Evolutionary conservation across 2,888 invertebrate species (phyloP).

Genomic region (Pinctada fucata): DNA sequence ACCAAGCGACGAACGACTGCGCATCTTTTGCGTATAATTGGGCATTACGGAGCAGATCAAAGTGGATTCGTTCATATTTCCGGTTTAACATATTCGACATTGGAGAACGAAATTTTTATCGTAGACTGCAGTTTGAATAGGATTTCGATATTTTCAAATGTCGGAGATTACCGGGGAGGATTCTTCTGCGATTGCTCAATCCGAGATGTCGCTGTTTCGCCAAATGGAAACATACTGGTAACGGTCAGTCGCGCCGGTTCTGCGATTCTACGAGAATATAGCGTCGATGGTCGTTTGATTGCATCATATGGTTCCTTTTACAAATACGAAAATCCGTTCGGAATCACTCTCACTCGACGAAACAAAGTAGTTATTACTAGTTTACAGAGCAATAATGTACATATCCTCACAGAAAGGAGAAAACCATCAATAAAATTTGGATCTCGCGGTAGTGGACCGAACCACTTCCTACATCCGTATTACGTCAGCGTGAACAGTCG

Average conservation of each 20-base stretch:
- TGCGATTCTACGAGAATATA: slow-evolving; percentile 54
- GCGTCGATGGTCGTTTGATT: slow-evolving; percentile 50
- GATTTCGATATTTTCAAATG: slow-evolving; percentile 49
- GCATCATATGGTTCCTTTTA: slow-evolving; percentile 55
- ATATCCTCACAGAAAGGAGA: slow-evolving; percentile 55
- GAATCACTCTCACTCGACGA: slow-evolving; percentile 53
- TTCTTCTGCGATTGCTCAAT: slow-evolving; percentile 62
- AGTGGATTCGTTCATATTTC: slow-evolving; percentile 53
- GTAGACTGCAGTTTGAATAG: slow-evolving; percentile 56
- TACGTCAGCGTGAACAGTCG: slow-evolving; percentile 57
- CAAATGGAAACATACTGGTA: slow-evolving; percentile 50
- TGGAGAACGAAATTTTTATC: slow-evolving; percentile 54
- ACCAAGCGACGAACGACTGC: slow-evolving; percentile 24
- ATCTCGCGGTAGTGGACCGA: slow-evolving; percentile 56
- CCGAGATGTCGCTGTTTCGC: slow-evolving; percentile 54
- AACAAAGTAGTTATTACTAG: slow-evolving; percentile 58
- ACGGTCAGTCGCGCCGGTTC: slow-evolving; percentile 55
- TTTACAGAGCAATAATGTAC: slow-evolving; percentile 57
- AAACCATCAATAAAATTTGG: slow-evolving; percentile 62
- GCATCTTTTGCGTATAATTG: slow-evolving; percentile 44
- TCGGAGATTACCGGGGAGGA: slow-evolving; percentile 49
- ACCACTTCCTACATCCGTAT: slow-evolving; percentile 58
- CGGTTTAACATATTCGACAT: slow-evolving; percentile 49
- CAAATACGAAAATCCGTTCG: slow-evolving; percentile 61
- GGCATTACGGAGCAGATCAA: slow-evolving; percentile 50